Evolutionary conservation across 2,888 invertebrate genomes (phyloP).

Genomic region (Drosophila anceps): DNA sequence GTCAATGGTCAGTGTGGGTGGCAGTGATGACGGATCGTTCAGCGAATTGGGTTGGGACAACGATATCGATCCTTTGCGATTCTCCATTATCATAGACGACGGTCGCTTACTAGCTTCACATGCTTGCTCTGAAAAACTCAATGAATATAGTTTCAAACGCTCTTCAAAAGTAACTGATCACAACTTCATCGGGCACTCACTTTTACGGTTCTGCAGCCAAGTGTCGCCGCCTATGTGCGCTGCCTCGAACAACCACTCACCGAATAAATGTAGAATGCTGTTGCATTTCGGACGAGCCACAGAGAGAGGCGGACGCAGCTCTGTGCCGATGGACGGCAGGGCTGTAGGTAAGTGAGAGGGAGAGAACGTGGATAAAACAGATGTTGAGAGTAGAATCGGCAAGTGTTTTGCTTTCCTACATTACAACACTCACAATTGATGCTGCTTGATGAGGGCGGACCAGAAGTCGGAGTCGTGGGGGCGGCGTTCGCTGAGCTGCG

Average conservation of each 20-base stretch:
- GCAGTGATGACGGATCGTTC: slow-evolving; percentile 89
- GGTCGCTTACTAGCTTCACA: slow-evolving; percentile 88
- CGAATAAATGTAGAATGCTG: slow-evolving; percentile 97
- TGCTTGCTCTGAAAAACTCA: slow-evolving; percentile 82
- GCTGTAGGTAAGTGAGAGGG: slow-evolving; percentile 85
- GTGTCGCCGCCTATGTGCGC: slow-evolving; percentile 94
- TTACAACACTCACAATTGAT: slow-evolving; percentile 87
- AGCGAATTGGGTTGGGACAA: slow-evolving; percentile 89
- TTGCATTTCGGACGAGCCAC: slow-evolving; percentile 95
- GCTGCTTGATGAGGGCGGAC: slow-evolving; percentile 89
- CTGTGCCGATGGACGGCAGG: slow-evolving; percentile 87
- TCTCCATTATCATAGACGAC: slow-evolving; percentile 89
- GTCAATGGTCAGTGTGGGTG: slow-evolving; percentile 90
- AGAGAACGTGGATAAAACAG: slow-evolving; percentile 40
- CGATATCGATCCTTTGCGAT: slow-evolving; percentile 86
- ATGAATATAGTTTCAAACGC: background rate
- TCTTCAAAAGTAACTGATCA: background rate
- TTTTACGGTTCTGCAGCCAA: slow-evolving; percentile 87
- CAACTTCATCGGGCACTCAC: slow-evolving; percentile 78
- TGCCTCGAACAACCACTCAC: slow-evolving; percentile 98
- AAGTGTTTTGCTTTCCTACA: slow-evolving; percentile 19
- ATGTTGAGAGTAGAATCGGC: slow-evolving; percentile 44
- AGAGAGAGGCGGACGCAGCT: slow-evolving; percentile 89
- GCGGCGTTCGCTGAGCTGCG: slow-evolving; percentile 86
- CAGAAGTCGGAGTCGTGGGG: slow-evolving; percentile 89